These are phyloP conservation scores for Drosophila neoperkinsi DNA, from an alignment of 2,888 invertebrate species.

Conservation along the genomic window DNA sequence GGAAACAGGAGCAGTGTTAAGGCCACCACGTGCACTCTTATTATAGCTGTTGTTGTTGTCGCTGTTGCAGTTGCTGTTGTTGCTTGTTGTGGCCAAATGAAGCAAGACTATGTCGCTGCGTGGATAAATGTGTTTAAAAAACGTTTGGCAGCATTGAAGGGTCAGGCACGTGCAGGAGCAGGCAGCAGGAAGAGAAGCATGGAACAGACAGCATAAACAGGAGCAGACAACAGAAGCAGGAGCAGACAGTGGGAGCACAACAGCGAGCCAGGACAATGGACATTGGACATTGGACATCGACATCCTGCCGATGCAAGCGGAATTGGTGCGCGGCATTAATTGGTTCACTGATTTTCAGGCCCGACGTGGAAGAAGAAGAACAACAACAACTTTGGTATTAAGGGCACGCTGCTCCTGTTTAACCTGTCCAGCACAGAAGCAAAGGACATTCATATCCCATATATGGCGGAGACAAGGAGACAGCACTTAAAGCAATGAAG, in stretches of 20 bases:
- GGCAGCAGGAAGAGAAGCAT: conserved; percentile 1
- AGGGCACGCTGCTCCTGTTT: conserved; percentile 35
- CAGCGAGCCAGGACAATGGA: conserved; percentile 48
- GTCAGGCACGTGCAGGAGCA: conserved; percentile 62
- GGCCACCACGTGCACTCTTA: conserved; percentile 41
- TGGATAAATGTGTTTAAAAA: conserved; percentile 68
- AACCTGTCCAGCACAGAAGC: conserved; percentile 68
- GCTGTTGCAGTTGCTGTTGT: conserved; percentile 4
- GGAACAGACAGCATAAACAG: conserved; percentile 13
- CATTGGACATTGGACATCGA: conserved; percentile 69
- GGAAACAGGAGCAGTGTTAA: conserved; percentile 5
- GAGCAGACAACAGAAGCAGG: conserved; percentile 13
- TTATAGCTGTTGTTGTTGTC: conserved; percentile 12
- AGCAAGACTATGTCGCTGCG: conserved; percentile 24
- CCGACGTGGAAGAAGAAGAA: conserved; percentile 35
- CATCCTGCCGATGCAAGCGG: conserved; percentile 56
- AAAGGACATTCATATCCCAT: background rate
- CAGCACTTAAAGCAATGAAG: conserved; percentile 24
- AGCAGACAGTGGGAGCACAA: conserved; percentile 15
- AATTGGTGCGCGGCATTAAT: conserved; percentile 66
- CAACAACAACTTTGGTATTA: conserved; percentile 10
- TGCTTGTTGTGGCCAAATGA: conserved; percentile 43
- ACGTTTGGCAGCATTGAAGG: conserved; percentile 62
- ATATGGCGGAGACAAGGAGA: background rate
- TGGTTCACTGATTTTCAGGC: conserved; percentile 75